These are phyloP conservation scores for Synergus japonicus DNA, from an alignment of 2,888 invertebrate species.

Conservation along the genomic window DNA sequence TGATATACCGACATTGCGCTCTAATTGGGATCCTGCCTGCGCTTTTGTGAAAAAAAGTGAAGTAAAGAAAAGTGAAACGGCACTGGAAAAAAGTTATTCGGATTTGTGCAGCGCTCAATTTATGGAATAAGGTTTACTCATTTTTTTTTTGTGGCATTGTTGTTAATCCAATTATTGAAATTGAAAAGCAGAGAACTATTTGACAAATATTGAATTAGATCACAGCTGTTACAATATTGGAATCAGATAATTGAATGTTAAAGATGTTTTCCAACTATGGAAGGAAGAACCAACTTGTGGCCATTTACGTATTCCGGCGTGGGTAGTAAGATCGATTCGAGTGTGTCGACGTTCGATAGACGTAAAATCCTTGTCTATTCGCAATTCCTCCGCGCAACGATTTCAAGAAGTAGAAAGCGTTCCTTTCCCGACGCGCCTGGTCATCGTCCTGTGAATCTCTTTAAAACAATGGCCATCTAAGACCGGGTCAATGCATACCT, in stretches of 20 bases:
- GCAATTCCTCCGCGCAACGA: conserved; percentile 9
- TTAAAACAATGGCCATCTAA: conserved; percentile 31
- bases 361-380: conserved; percentile 20
- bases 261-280: background rate
- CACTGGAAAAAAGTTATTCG: conserved; percentile 26
- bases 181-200: background rate
- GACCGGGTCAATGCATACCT: conserved; percentile 16
- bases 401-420: conserved; percentile 31
- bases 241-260: background rate
- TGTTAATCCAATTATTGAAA: conserved; percentile 5
- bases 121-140: conserved; percentile 15
- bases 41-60: conserved; percentile 23
- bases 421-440: background rate
- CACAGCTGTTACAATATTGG: background rate
- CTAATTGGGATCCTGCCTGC: conserved; percentile 36
- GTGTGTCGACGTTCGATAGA: conserved; percentile 18
- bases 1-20: conserved; percentile 36
- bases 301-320: conserved; percentile 30
- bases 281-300: background rate
- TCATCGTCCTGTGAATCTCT: conserved; percentile 28
- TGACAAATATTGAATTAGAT: background rate
- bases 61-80: conserved; percentile 34
- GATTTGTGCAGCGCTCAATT: conserved; percentile 26
- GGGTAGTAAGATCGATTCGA: conserved; percentile 32
- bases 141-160: background rate